phyloP scores from a whole-genome alignment of 2,797 vertebrate genomes.

The Hylomyscus alleni region DNA sequence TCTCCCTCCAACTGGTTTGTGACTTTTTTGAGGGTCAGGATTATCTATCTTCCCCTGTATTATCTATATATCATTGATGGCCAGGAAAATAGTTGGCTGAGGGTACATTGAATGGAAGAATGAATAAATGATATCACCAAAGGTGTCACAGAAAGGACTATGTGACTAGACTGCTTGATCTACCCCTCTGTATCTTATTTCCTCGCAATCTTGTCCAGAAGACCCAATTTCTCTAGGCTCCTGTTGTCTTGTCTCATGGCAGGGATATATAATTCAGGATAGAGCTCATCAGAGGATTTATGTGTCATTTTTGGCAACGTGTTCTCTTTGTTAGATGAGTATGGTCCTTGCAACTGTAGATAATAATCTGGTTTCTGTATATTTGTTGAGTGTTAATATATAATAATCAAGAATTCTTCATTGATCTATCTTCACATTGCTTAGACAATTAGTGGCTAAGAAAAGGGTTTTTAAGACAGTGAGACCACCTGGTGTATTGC shows the following conservation, averaged over 20 bases:
- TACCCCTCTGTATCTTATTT: not conserved
- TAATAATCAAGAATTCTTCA: not conserved
- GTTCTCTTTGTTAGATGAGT: not conserved
- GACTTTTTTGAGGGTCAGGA: not conserved
- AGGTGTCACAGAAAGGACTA: not conserved
- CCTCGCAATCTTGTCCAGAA: not conserved
- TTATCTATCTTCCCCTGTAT: not conserved
- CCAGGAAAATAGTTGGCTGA: not conserved
- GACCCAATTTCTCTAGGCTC: not conserved
- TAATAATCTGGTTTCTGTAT: not conserved
- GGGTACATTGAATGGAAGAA: not conserved
- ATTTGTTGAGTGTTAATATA: slow-evolving; percentile 35
- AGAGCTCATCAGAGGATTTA: not conserved
- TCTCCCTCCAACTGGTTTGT: not conserved
- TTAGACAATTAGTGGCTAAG: not conserved
- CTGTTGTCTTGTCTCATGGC: not conserved
- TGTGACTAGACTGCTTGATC: rapidly evolving
- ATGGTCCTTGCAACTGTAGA: not conserved
- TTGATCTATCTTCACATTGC: not conserved
- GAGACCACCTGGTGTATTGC: not conserved
- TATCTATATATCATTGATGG: not conserved
- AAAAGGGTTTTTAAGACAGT: not conserved
- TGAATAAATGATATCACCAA: not conserved
- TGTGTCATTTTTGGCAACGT: not conserved
- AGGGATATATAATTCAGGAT: not conserved